Base-by-base conservation (phyloP, 2,888 invertebrate genomes). In the Lasius fuliginosus region DNA sequence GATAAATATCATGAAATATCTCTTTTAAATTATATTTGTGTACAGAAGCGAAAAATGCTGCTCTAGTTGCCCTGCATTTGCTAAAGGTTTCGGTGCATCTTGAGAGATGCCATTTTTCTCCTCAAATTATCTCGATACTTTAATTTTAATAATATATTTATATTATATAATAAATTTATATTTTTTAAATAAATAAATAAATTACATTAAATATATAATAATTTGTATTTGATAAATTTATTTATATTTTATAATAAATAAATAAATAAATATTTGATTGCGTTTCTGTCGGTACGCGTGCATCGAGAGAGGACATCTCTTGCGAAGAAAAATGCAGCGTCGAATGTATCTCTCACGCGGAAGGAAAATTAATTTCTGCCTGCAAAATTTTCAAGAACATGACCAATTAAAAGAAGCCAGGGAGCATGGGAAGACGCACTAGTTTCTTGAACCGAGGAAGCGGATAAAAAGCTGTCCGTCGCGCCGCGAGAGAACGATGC, bases 341-440 rank as follows among this genome's bases (percentile, higher is more conserved):
- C 53, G 15, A 53, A 76, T 67, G 49, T 49, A 5, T 75, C 36
- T 36, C 75, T 27, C 36, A 12, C 30, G 42, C 18, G 30, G 60
- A 75, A 62, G 30, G 40, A 83, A 86, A 88, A 89, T 85, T 82
- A 86, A 88, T 88, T 84, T 88, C 83, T 82, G 67, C 40, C 77
- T 36, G 68, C 30, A 40, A 82, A 86, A 88, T 88, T 87, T 88
- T 79, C 73, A 75, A 65, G 85, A 79, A 85, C 75, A 58, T 69
- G 84, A 56, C 62, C 76, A 86, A 86, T 88, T 89, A 86, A 71
- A 49, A 68, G 58, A 81, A 71, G 69, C 53, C 53, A 68, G 64
- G n/a, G 67, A 36, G 58, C 53, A 49, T 23, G 58, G 49, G 30
- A 53, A 68, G 30, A 33, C 73, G 79, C 68, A 33, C 12, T 46